Percentiles rank a stretch among this genome's conserved stretches.
These are phyloP conservation scores for Drosophila tsacasi DNA, from an alignment of 1,140 invertebrate species.

Conservation along the genomic window DNA sequence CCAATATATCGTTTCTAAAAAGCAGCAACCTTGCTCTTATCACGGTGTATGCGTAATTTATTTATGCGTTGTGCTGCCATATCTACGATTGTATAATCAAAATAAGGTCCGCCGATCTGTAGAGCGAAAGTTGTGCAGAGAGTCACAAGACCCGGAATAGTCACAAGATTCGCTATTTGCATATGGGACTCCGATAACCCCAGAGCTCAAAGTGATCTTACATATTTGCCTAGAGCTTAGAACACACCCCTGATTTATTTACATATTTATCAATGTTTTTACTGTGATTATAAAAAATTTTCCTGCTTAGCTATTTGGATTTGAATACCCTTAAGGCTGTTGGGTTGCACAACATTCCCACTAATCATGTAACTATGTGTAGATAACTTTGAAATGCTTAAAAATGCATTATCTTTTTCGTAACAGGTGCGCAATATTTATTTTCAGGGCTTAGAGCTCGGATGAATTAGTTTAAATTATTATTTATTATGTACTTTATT, in stretches of 20 bases:
- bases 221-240: conserved; percentile 29
- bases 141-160: conserved; percentile 5
- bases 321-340: too few relatives aligned
- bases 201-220: neutral
- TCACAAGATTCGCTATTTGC: conserved; percentile 26
- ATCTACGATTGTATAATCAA: conserved; percentile 23
- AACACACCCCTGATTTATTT: conserved; percentile 21
- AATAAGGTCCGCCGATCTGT: neutral
- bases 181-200: neutral
- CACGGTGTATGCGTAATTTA: conserved; percentile 32
- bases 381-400: too few relatives aligned
- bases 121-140: neutral
- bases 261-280: conserved; percentile 17
- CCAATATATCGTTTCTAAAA: neutral
- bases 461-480: too few relatives aligned
- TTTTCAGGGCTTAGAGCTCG: too few relatives aligned
- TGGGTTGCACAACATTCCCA: too few relatives aligned
- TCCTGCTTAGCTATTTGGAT: neutral
- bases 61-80: conserved; percentile 18
- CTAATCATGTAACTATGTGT: too few relatives aligned
- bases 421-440: too few relatives aligned
- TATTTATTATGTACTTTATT: too few relatives aligned
- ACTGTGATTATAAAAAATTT: conserved; percentile 4
- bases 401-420: too few relatives aligned
- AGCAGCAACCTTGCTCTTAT: conserved; percentile 2